phyloP scores from a whole-genome alignment of 1,140 invertebrate genomes.

The Brachionus plicatilis region DNA sequence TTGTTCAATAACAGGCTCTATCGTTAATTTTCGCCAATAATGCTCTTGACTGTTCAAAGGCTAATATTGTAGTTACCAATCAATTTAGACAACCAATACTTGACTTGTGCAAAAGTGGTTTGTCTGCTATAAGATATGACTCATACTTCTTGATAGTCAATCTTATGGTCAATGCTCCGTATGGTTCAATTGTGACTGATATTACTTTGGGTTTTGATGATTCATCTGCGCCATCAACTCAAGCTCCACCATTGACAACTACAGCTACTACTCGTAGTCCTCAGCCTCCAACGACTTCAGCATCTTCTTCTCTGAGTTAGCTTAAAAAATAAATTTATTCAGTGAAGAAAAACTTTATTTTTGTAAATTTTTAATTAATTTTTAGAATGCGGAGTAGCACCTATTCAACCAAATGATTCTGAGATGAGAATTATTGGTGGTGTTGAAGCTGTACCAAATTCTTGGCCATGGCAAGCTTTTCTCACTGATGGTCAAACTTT shows the following conservation, averaged over 20 bases:
- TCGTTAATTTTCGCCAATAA: neutral
- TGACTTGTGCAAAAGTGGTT: neutral
- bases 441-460: conserved; percentile 40
- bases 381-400: neutral
- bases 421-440: conserved; percentile 42
- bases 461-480: conserved; percentile 42
- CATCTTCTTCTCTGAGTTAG: neutral
- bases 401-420: neutral
- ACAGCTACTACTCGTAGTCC: neutral
- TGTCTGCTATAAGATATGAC: neutral
- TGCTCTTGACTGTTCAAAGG: neutral
- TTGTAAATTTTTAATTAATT: neutral
- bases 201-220: neutral
- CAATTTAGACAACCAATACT: neutral
- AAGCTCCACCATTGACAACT: neutral
- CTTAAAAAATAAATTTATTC: neutral
- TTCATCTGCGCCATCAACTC: neutral
- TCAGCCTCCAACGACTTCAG: neutral
- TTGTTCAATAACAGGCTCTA: neutral
- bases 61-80: neutral
- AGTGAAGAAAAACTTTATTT: neutral
- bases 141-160: neutral
- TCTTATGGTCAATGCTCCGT: neutral
- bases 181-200: neutral
- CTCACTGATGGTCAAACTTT: neutral